phyloP scores from a whole-genome alignment of 2,797 vertebrate genomes.

The Clarias laeviceps region DNA sequence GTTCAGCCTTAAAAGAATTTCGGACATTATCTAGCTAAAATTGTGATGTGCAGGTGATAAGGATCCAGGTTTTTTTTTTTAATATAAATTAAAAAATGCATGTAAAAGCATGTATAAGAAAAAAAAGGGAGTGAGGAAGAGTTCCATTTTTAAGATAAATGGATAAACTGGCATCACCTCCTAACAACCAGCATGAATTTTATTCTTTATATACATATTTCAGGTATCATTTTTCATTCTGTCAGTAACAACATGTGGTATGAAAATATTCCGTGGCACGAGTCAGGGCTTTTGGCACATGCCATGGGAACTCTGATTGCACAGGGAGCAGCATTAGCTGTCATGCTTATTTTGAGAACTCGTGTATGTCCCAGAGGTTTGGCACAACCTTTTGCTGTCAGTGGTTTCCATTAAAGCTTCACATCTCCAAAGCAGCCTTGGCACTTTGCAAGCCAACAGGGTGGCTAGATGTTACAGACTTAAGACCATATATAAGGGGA shows the following conservation, averaged over 20 bases:
- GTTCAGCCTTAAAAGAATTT: constrained; percentile 11
- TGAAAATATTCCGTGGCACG: constrained; percentile 51
- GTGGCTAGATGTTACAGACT: constrained; percentile 55
- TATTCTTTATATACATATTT: constrained; percentile 11
- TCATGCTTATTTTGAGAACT: constrained; percentile 63
- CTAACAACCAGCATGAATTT: constrained; percentile 52
- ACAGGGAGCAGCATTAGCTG: constrained; percentile 54
- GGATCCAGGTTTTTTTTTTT: constrained; percentile 1
- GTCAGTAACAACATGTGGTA: constrained; percentile 44
- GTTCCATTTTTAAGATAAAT: constrained; percentile 8
- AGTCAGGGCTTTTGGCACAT: constrained; percentile 48
- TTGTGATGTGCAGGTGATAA: not conserved
- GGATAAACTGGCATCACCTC: constrained; percentile 42
- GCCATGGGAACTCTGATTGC: constrained; percentile 57
- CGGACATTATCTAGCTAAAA: not conserved
- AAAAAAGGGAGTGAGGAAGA: not conserved
- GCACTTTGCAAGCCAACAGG: constrained; percentile 43
- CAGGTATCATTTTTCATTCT: not conserved
- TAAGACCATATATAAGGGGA: constrained; percentile 46
- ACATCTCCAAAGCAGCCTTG: constrained; percentile 47
- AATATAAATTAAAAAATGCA: not conserved
- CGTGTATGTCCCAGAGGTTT: constrained; percentile 57
- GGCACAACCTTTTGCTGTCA: constrained; percentile 60
- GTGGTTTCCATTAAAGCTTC: constrained; percentile 65
- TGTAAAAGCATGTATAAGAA: not conserved